phyloP scores from a whole-genome alignment of 2,888 invertebrate species.

The Trisateles emortualis region DNA sequence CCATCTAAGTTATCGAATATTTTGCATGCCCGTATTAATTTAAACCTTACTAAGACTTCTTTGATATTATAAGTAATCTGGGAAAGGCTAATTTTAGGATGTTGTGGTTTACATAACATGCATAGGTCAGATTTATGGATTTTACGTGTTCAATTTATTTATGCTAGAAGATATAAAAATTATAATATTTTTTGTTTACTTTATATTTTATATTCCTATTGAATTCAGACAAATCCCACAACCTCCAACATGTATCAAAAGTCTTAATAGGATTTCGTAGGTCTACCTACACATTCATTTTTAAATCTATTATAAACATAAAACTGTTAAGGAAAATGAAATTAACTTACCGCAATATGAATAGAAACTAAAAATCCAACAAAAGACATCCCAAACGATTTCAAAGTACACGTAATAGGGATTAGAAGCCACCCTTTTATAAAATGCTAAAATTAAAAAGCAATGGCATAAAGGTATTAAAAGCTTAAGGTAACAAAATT shows the following conservation, averaged over 20 bases:
- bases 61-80: conserved; percentile 46
- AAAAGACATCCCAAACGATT: conserved; percentile 69
- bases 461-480: conserved; percentile 85
- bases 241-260: background rate
- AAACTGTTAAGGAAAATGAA: conserved; percentile 57
- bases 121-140: background rate
- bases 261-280: conserved; percentile 50
- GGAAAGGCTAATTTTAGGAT: conserved; percentile 40
- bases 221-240: background rate
- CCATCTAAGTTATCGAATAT: conserved; percentile 62
- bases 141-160: background rate
- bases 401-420: conserved; percentile 73
- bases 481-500: conserved; percentile 83
- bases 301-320: conserved; percentile 52
- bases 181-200: too few relatives aligned
- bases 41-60: conserved; percentile 56
- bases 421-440: conserved; percentile 83
- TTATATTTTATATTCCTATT: too few relatives aligned
- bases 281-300: conserved; percentile 43
- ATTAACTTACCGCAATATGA: conserved; percentile 65
- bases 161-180: too few relatives aligned
- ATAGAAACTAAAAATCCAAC: conserved; percentile 62
- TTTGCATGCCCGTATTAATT: conserved; percentile 58
- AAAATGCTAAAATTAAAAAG: conserved; percentile 83
- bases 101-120: conserved; percentile 23